phyloP scores from a whole-genome alignment of 2,113 vertebrate genomes.

The Oceanodroma tethys region DNA sequence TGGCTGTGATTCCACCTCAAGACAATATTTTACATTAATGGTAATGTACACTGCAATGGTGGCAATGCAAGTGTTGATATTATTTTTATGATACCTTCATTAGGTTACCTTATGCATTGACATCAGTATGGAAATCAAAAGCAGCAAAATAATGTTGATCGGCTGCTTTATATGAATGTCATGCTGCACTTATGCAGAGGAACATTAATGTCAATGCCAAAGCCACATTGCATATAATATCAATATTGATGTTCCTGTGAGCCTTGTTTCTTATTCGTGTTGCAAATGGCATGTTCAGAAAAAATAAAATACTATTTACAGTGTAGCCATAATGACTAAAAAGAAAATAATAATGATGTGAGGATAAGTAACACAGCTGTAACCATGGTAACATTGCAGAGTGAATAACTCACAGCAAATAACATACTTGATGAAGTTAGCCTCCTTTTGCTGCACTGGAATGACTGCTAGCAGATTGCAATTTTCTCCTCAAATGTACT shows the following conservation, averaged over 20 bases:
- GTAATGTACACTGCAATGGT: not conserved
- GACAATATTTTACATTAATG: not conserved
- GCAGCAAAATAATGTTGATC: not conserved
- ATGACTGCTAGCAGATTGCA: not conserved
- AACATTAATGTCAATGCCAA: conserved; percentile 26
- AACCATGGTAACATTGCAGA: conserved; percentile 42
- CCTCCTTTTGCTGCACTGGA: conserved; percentile 17
- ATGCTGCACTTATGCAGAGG: not conserved
- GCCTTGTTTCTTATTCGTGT: not conserved
- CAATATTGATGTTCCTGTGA: conserved; percentile 18
- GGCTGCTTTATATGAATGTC: conserved; percentile 16
- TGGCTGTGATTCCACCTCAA: not conserved
- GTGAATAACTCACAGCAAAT: conserved; percentile 47
- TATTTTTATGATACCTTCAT: conserved; percentile 14
- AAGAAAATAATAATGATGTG: conserved; percentile 39
- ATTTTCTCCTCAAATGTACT: not conserved
- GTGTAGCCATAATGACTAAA: conserved; percentile 25
- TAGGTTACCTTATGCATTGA: not conserved
- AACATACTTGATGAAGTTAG: conserved; percentile 12
- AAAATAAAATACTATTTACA: conserved; percentile 42
- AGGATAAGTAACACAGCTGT: conserved; percentile 28
- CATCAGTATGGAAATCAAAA: conserved; percentile 36
- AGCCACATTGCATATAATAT: not conserved
- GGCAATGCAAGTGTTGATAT: not conserved
- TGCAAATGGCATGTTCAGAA: conserved; percentile 15